Conservation (phyloP, 2,797 vertebrate genomes). For the Leucoraja ocellata region DNA sequence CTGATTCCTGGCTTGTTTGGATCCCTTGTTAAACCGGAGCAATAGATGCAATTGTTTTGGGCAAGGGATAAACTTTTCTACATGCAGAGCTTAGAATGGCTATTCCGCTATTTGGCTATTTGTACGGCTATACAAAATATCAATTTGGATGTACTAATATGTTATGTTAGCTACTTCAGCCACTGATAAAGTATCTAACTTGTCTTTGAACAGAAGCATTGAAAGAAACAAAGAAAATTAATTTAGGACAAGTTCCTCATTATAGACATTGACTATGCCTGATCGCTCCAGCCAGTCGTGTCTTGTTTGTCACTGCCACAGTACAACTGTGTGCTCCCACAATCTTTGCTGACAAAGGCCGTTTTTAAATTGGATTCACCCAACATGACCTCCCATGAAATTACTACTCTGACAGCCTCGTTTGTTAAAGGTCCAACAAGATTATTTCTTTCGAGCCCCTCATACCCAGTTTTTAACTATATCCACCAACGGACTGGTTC, state of each 20-base stretch:
- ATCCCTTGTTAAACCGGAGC: not conserved
- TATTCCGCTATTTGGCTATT: not conserved
- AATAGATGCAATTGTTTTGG: not conserved
- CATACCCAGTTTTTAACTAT: not conserved
- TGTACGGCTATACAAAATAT: too few relatives aligned
- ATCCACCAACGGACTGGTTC: not conserved
- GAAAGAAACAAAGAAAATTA: constrained; percentile 6
- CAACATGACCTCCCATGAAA: not conserved
- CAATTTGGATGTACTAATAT: not conserved
- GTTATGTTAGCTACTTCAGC: not conserved
- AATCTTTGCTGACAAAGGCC: not conserved
- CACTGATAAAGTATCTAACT: not conserved
- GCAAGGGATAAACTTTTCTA: not conserved
- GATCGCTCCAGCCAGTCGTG: not conserved
- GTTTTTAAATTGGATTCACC: constrained; percentile 14
- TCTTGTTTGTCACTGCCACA: constrained; percentile 17
- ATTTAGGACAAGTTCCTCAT: constrained; percentile 3
- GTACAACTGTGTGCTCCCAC: not conserved
- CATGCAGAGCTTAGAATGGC: not conserved
- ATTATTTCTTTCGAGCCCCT: not conserved
- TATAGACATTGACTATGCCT: not conserved
- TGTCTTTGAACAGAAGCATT: not conserved
- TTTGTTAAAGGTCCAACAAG: not conserved
- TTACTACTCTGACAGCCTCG: too few relatives aligned
- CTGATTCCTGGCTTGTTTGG: not conserved